phyloP scores from a whole-genome alignment of 2,888 invertebrate species.

The Drosophila borealis region DNA sequence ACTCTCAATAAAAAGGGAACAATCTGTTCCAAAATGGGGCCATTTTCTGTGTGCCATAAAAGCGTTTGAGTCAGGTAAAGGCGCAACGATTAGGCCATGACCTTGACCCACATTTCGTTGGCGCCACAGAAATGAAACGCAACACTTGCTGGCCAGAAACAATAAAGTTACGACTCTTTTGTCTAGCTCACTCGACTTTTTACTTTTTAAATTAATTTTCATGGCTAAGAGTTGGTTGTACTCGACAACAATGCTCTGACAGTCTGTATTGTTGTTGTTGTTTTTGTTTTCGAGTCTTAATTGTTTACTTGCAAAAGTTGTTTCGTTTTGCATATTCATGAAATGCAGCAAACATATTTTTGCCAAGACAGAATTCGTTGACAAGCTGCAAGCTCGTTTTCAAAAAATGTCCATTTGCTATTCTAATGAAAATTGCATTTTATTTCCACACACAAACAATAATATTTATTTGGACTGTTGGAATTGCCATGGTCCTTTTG shows the following conservation, averaged over 20 bases:
- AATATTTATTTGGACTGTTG: conserved; percentile 43
- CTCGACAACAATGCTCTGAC: conserved; percentile 24
- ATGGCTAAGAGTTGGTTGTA: conserved; percentile 18
- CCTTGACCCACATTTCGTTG: conserved; percentile 69
- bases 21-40: conserved; percentile 23
- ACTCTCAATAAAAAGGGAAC: conserved; percentile 47
- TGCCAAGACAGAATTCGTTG: conserved; percentile 35
- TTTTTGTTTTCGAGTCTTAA: conserved; percentile 35
- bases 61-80: conserved; percentile 53
- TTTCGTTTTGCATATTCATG: conserved; percentile 61
- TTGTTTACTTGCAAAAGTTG: conserved; percentile 63
- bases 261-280: conserved; percentile 15
- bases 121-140: conserved; percentile 1
- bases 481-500: conserved; percentile 17
- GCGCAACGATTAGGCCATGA: conserved; percentile 64
- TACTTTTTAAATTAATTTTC: conserved; percentile 41
- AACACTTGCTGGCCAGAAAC: conserved; percentile 16
- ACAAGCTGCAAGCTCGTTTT: conserved; percentile 43
- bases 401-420: conserved; percentile 31
- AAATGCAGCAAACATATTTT: conserved; percentile 35
- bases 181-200: conserved; percentile 48
- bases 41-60: conserved; percentile 55
- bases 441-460: conserved; percentile 20
- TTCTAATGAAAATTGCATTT: conserved; percentile 52
- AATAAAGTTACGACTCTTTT: conserved; percentile 37